Percentiles rank a stretch among this genome's conserved stretches.
Evolutionary conservation across 1,140 invertebrate species (phyloP).

Genomic region (Temnothorax nylanderi): DNA sequence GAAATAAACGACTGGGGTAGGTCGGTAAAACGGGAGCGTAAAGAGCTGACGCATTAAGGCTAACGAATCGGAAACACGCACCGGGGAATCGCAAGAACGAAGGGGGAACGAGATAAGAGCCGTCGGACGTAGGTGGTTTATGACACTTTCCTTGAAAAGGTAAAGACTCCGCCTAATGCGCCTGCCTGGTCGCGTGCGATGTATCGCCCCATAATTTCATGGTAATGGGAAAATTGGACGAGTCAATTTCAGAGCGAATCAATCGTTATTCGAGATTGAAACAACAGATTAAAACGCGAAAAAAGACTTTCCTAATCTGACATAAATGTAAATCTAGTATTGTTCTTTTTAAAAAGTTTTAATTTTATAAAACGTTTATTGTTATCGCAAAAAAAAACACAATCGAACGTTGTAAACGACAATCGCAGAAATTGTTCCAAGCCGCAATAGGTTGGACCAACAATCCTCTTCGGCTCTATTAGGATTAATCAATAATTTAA

Average conservation of each 20-base stretch:
- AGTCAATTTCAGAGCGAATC: neutral
- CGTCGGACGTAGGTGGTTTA: conserved; percentile 67
- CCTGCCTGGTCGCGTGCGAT: neutral
- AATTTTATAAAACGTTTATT: neutral
- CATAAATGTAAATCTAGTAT: neutral
- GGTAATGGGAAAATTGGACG: neutral
- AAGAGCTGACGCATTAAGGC: conserved; percentile 71
- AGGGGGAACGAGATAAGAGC: conserved; percentile 61
- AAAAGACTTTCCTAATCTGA: neutral
- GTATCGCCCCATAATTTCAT: conserved; percentile 1
- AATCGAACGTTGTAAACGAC: neutral
- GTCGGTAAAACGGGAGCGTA: conserved; percentile 55
- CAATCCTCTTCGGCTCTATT: neutral
- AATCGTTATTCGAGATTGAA: neutral
- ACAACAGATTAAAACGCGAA: neutral
- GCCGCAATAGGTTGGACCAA: neutral
- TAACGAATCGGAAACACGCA: conserved; percentile 72
- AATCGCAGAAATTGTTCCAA: neutral
- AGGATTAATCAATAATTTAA: neutral
- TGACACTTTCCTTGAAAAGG: conserved; percentile 67
- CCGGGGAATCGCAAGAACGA: conserved; percentile 54
- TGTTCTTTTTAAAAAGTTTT: neutral
- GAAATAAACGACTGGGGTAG: neutral
- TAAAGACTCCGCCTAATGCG: conserved; percentile 61
- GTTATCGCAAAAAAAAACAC: neutral